A percentile compares a stretch with the other conserved stretches of the same genome.
These are phyloP conservation scores for Enteromius anoplus DNA, from an alignment of 2,797 vertebrate species.

Conservation along the genomic window DNA sequence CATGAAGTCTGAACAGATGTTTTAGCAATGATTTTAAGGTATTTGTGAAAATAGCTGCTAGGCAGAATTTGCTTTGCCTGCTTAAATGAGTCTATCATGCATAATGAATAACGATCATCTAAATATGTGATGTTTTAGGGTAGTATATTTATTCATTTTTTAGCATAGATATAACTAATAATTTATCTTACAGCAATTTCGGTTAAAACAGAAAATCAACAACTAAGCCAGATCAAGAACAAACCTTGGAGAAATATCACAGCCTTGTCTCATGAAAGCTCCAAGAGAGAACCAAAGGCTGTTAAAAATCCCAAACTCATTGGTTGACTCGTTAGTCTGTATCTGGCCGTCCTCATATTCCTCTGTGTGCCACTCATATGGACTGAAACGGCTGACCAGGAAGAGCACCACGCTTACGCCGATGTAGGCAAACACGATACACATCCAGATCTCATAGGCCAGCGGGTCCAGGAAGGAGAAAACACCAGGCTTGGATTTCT, in stretches of 20 bases:
- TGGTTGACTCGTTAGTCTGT: slow-evolving; percentile 98
- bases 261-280: slow-evolving; percentile 88
- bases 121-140: slow-evolving; percentile 18
- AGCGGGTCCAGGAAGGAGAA: slow-evolving; percentile 99
- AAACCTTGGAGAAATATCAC: slow-evolving; percentile 86
- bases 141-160: neutral
- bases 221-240: slow-evolving; percentile 5
- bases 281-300: slow-evolving; percentile 94
- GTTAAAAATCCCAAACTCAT: slow-evolving; percentile 99
- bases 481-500: slow-evolving; percentile 99
- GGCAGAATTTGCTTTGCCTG: neutral
- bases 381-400: slow-evolving; percentile 99
- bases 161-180: neutral
- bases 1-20: slow-evolving; percentile 8
- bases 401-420: slow-evolving; percentile 99
- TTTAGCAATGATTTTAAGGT: neutral
- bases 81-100: slow-evolving; percentile 23
- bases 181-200: neutral
- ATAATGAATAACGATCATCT: slow-evolving; percentile 2
- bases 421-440: slow-evolving; percentile 99
- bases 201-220: neutral
- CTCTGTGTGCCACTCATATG: slow-evolving; percentile 99
- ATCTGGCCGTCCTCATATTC: slow-evolving; percentile 99
- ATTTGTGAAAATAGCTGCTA: slow-evolving; percentile 12
- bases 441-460: slow-evolving; percentile 99